These are phyloP conservation scores for Parambassis ranga DNA, from an alignment of 2,797 vertebrate species.

Conservation along the genomic window DNA sequence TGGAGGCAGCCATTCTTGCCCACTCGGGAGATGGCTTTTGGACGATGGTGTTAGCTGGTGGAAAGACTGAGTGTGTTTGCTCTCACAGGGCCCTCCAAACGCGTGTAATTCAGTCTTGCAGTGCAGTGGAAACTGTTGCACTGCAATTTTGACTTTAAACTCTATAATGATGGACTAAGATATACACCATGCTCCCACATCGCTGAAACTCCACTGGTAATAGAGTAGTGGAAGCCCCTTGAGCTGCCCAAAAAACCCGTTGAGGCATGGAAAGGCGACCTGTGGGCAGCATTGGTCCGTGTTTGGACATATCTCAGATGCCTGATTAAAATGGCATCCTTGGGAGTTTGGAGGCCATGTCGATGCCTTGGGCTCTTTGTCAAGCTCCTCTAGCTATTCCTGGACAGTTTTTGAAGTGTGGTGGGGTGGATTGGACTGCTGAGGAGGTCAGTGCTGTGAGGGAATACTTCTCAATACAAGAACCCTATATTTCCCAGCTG, in stretches of 20 bases:
- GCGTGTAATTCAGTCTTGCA: slow-evolving; percentile 46
- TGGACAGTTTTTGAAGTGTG: not conserved
- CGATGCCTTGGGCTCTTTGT: not conserved
- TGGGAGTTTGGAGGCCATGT: not conserved
- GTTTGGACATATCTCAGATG: not conserved
- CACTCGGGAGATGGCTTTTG: slow-evolving; percentile 41
- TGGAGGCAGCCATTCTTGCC: slow-evolving; percentile 55
- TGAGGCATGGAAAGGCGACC: too few species aligned
- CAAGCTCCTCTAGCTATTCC: not conserved
- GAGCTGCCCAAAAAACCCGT: too few species aligned
- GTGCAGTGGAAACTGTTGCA: slow-evolving; percentile 42
- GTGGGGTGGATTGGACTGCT: not conserved
- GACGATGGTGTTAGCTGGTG: slow-evolving; percentile 22
- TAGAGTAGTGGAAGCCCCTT: too few species aligned
- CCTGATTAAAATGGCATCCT: not conserved
- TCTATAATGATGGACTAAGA: slow-evolving; percentile 23
- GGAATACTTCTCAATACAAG: too few species aligned
- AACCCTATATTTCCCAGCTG: too few species aligned
- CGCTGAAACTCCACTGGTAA: too few species aligned
- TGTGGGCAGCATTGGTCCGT: too few species aligned
- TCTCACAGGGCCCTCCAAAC: slow-evolving; percentile 27
- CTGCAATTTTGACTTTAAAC: slow-evolving; percentile 30
- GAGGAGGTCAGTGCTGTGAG: not conserved
- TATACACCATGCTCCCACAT: too few species aligned
- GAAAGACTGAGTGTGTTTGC: slow-evolving; percentile 17